Conservation (phyloP, 2,113 vertebrate species). For the Actinemys pallida region DNA sequence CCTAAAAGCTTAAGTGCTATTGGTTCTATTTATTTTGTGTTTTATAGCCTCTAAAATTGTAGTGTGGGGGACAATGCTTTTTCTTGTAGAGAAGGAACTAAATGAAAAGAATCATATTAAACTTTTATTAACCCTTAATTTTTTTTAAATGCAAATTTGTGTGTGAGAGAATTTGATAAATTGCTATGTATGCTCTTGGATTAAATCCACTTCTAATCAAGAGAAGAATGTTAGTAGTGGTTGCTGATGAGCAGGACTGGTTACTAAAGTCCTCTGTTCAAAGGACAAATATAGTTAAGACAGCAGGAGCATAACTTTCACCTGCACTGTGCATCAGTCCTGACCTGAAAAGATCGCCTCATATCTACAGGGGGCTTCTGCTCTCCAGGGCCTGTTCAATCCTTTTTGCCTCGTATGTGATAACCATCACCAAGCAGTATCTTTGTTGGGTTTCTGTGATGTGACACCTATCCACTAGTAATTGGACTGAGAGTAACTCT, state of each 20-base stretch:
- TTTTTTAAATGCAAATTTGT: not conserved
- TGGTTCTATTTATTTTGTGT: not conserved
- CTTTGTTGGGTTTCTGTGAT: too few species aligned
- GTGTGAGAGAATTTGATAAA: not conserved
- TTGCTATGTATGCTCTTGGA: not conserved
- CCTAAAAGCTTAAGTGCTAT: not conserved
- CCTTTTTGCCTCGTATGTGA: too few species aligned
- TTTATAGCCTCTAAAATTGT: not conserved
- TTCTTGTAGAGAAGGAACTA: not conserved
- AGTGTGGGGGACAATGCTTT: not conserved
- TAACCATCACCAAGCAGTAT: too few species aligned
- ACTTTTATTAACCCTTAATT: not conserved
- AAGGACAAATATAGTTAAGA: not conserved
- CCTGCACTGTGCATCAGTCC: rapidly evolving
- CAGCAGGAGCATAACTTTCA: not conserved
- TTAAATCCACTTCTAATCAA: not conserved
- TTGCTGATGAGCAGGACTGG: not conserved
- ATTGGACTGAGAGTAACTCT: not conserved
- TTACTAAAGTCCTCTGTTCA: not conserved
- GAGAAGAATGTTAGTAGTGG: not conserved
- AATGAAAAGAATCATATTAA: not conserved
- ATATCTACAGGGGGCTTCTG: not conserved
- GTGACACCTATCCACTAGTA: not conserved
- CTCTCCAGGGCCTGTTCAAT: not conserved
- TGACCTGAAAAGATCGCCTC: not conserved